Conservation (phyloP, 2,797 vertebrate species). For the Cyclopterus lumpus region DNA sequence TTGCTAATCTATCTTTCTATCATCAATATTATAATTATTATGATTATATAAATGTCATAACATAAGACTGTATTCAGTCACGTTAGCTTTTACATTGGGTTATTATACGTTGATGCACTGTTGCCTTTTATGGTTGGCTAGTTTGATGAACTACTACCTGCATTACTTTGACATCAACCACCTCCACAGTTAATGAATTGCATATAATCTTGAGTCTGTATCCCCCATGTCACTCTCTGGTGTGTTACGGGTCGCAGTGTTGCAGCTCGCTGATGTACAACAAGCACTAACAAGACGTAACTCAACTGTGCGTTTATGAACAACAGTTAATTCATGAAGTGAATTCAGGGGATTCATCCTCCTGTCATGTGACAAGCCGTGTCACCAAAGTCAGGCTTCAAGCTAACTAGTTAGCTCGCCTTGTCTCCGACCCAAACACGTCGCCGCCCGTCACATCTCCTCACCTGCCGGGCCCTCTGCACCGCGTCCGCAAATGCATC, state of each 20-base stretch:
- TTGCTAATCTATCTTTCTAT: not conserved
- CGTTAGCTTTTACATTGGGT: not conserved
- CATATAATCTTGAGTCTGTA: not conserved
- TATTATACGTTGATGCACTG: not conserved
- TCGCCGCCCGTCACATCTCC: constrained; percentile 15
- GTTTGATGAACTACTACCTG: not conserved
- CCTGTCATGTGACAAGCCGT: constrained; percentile 17
- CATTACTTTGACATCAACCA: not conserved
- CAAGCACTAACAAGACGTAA: not conserved
- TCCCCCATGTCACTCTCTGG: not conserved
- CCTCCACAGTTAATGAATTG: not conserved
- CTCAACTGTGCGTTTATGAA: not conserved
- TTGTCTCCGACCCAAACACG: not conserved
- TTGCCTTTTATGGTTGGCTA: not conserved
- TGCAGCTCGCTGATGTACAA: not conserved
- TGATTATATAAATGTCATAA: not conserved
- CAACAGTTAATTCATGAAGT: no score
- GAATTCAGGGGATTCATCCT: not conserved
- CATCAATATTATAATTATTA: not conserved
- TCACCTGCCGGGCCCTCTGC: constrained; percentile 91
- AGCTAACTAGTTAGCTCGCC: constrained; percentile 35
- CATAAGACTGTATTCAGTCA: not conserved
- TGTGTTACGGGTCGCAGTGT: not conserved
- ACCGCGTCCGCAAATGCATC: constrained; percentile 93
- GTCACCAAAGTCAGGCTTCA: constrained; percentile 17